A percentile compares a stretch with the other conserved stretches of the same genome.
These are phyloP conservation scores for Parotia lawesii DNA, from an alignment of 2,113 vertebrate species.

Conservation along the genomic window DNA sequence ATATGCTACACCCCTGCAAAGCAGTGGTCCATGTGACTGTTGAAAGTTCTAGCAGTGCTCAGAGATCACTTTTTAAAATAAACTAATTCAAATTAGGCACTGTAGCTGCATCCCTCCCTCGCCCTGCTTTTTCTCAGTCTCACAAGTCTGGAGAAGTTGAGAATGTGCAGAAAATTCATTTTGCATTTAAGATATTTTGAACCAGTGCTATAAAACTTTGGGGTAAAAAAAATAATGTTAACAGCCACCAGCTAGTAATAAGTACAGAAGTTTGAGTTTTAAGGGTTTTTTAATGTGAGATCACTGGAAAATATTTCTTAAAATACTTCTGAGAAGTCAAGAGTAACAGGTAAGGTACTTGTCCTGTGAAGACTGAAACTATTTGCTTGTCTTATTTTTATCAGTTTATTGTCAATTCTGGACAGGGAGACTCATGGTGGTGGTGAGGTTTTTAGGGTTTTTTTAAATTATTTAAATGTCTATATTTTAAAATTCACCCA, in stretches of 20 bases:
- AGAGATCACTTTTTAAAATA: not conserved
- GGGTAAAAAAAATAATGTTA: not conserved
- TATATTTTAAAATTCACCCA: not conserved
- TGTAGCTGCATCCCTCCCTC: not conserved
- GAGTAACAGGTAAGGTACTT: not conserved
- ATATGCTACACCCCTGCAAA: not conserved
- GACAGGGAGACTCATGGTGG: not conserved
- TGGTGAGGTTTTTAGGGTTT: not conserved
- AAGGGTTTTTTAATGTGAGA: not conserved
- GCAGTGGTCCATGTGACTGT: rapidly evolving
- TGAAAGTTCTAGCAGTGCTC: not conserved
- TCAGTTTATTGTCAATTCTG: not conserved
- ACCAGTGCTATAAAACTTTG: not conserved
- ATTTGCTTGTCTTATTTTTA: not conserved
- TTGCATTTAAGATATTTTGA: not conserved
- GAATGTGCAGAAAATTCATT: not conserved
- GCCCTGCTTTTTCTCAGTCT: not conserved
- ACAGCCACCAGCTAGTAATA: not conserved
- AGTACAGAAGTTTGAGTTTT: not conserved
- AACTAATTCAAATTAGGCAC: not conserved
- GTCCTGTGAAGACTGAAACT: not conserved
- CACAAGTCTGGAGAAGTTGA: not conserved
- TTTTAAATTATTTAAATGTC: not conserved
- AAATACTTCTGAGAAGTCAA: not conserved
- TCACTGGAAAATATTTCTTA: not conserved